These are phyloP conservation scores for Ophion costatus DNA, from an alignment of 2,888 invertebrate species.

Conservation along the genomic window DNA sequence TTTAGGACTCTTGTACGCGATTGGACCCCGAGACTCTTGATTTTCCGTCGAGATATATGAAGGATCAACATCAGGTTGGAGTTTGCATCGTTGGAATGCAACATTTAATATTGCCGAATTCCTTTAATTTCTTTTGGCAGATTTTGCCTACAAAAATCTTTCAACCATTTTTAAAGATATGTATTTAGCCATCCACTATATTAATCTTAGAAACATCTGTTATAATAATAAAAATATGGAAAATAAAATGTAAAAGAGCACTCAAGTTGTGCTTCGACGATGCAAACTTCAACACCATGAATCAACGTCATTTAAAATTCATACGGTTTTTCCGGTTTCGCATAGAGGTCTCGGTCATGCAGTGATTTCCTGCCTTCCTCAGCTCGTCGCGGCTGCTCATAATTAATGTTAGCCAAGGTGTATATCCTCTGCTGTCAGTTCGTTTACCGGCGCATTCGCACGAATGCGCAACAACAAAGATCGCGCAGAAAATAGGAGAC, in stretches of 20 bases:
- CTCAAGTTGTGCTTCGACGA: not conserved
- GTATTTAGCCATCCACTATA: too few relatives aligned
- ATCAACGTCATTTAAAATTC: conserved; percentile 30
- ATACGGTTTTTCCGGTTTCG: conserved; percentile 49
- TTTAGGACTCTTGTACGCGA: not conserved
- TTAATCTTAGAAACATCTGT: too few relatives aligned
- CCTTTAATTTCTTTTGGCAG: too few relatives aligned
- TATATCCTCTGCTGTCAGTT: conserved; percentile 28
- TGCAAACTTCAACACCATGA: not conserved
- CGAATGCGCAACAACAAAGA: conserved; percentile 30
- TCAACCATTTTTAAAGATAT: too few relatives aligned
- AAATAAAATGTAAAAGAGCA: too few relatives aligned
- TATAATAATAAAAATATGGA: too few relatives aligned
- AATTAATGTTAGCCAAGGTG: conserved; percentile 23
- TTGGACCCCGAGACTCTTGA: conserved; percentile 32
- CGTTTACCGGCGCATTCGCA: not conserved
- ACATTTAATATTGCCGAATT: too few relatives aligned
- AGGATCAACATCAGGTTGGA: too few relatives aligned
- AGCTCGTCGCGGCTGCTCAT: not conserved
- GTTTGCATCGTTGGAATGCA: too few relatives aligned
- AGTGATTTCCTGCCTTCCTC: not conserved
- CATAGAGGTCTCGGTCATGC: conserved; percentile 7
- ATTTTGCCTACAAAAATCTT: too few relatives aligned
- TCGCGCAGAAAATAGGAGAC: not conserved
- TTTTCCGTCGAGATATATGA: conserved; percentile 15